Conservation (phyloP, 2,113 vertebrate species). For the Peromyscus californicus region DNA sequence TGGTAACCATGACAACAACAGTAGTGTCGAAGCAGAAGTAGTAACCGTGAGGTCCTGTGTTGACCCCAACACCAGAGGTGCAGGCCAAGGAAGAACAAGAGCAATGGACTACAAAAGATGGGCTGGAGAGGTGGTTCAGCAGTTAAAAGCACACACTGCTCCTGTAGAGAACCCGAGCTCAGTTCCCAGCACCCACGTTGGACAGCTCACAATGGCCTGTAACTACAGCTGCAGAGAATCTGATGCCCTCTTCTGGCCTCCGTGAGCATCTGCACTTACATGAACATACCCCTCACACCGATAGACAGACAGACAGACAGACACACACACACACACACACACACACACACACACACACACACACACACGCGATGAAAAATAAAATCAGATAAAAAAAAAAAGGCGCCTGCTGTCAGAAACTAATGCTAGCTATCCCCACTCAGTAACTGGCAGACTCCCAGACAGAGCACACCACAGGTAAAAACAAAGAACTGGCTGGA, state of each 20-base stretch:
- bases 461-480: not conserved
- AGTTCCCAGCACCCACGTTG: not conserved
- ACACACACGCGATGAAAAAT: not conserved
- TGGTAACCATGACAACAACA: not conserved
- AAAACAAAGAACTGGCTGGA: not conserved
- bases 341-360: not conserved
- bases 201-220: not conserved
- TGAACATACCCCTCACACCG: not conserved
- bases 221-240: not conserved
- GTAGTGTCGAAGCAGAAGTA: not conserved
- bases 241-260: not conserved
- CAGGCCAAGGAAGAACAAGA: not conserved
- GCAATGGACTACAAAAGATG: not conserved
- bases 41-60: not conserved
- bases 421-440: not conserved
- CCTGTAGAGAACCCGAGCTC: not conserved
- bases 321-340: not conserved
- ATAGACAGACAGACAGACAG: not conserved
- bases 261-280: not conserved
- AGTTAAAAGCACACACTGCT: not conserved
- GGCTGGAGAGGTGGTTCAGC: not conserved
- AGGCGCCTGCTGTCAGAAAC: not conserved
- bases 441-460: not conserved
- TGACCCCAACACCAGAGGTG: not conserved
- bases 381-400: not conserved